These are phyloP conservation scores for Aporophyla lueneburgensis DNA, from an alignment of 2,888 invertebrate genomes.

Conservation along the genomic window DNA sequence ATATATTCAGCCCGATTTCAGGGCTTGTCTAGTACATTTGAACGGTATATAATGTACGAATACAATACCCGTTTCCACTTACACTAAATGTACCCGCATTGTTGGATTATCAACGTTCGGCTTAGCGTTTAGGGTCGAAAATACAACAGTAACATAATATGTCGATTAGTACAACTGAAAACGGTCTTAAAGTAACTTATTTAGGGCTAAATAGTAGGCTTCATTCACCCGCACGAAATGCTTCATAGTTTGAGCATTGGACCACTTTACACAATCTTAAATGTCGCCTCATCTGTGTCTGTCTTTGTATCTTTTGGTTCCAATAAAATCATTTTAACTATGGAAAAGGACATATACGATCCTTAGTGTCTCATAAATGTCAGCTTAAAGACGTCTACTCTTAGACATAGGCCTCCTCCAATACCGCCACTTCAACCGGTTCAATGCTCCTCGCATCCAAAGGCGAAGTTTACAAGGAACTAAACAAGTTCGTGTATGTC, in stretches of 20 bases:
- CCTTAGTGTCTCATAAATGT: not conserved
- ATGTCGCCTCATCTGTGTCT: constrained; percentile 10
- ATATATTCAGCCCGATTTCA: not conserved
- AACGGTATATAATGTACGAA: constrained; percentile 3
- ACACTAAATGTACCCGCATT: not conserved
- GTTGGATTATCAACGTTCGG: not conserved
- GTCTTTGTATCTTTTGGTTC: not conserved
- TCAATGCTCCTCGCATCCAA: too few relatives aligned
- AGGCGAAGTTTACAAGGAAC: too few relatives aligned
- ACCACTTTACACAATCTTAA: constrained; percentile 8
- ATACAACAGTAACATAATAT: not conserved
- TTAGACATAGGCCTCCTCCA: too few relatives aligned
- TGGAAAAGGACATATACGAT: not conserved
- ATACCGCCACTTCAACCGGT: too few relatives aligned
- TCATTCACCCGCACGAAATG: constrained; percentile 22
- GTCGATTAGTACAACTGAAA: not conserved
- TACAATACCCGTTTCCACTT: not conserved
- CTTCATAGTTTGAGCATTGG: constrained; percentile 7
- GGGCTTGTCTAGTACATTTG: not conserved
- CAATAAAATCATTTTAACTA: not conserved
- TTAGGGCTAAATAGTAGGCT: not conserved
- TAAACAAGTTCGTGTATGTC: too few relatives aligned
- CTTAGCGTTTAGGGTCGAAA: not conserved
- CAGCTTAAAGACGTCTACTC: too few relatives aligned
- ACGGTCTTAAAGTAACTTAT: not conserved